Evolutionary conservation across 1,140 invertebrate species (phyloP), one percentile per base, ranked within the genome.

Genomic region (Tetramorium parvispinum): DNA sequence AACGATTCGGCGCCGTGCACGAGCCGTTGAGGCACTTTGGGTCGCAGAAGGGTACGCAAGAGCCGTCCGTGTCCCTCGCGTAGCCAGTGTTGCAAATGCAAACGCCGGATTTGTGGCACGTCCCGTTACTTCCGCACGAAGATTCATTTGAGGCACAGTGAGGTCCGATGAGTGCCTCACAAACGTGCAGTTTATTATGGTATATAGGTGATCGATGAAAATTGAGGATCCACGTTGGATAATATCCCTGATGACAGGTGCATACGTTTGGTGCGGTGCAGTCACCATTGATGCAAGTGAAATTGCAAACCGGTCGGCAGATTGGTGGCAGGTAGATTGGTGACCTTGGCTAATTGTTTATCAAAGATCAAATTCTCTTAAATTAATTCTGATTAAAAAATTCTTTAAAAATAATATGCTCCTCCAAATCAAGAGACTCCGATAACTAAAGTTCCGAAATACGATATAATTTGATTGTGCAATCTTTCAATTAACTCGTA

Each of bases 51-150:
- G 92, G 91, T 1, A 59, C 21, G 53, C 92, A 93, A 0, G 0
- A 32, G 8, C 18, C 27, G 10, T 53, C 0, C 7, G 21, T 7
- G 5, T 37, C 16, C 63, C 89, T 75, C 24, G 90, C 71, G 85
- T 94, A 94, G 0, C 91, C 93, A 0, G 57, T 32, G 0, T 93
- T 71, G 59, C 94, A 94, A 0, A 18, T 16, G 71, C 95, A 95
- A 6, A 73, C 46, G 32, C 93, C 81, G 2, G 93, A 93, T 3
- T 27, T 63, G 10, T 40, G 57, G 78, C 95, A 95, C 8, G 51
- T 63, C 85, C 86, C 27, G 53, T 94, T 87, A n/a, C 27, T 0
- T 0, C 57, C 49, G 86, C 95, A 75, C n/a, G 49, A 37, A 6
- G 6, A 6, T 13, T 11, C 40, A 1, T 55, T 7, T 32, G 32